A percentile compares a stretch with the other conserved stretches of the same genome.
Conservation (phyloP, 2,888 invertebrate species). For the Nomada flava region DNA sequence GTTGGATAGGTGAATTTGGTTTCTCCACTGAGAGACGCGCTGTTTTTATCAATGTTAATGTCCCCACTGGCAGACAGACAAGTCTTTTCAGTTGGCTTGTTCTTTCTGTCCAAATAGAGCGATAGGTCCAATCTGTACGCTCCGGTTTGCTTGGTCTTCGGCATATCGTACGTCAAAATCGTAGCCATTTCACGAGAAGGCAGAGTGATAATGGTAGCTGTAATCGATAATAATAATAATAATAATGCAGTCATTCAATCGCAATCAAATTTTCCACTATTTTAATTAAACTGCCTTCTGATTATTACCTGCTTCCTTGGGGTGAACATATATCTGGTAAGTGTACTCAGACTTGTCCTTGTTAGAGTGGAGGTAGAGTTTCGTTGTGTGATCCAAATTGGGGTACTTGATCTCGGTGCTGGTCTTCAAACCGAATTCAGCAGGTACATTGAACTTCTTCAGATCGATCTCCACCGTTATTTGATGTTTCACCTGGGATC, state of each 20-base stretch:
- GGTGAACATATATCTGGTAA: constrained; percentile 88
- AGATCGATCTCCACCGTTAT: constrained; percentile 89
- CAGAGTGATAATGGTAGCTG: constrained; percentile 87
- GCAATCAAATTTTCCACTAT: background rate
- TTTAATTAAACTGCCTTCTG: background rate
- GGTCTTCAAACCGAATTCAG: constrained; percentile 90
- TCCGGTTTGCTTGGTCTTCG: constrained; percentile 84
- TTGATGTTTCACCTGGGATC: constrained; percentile 86
- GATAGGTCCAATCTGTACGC: constrained; percentile 87
- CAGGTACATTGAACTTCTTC: constrained; percentile 90
- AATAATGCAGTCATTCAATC: background rate
- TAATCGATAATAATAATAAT: constrained; percentile 63
- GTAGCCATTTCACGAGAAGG: constrained; percentile 89
- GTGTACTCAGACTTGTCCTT: constrained; percentile 90
- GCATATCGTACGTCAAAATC: constrained; percentile 84
- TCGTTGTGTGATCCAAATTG: constrained; percentile 88
- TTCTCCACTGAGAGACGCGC: constrained; percentile 85
- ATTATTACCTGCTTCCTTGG: constrained; percentile 87
- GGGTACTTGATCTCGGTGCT: constrained; percentile 87
- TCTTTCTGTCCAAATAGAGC: constrained; percentile 90
- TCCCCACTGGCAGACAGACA: constrained; percentile 86
- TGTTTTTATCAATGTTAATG: constrained; percentile 85
- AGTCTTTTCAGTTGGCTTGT: constrained; percentile 89
- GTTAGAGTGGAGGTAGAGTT: constrained; percentile 88
- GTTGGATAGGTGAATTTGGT: constrained; percentile 89